Base-by-base conservation (phyloP, 2,888 invertebrate species). In the Acleris emargana region DNA sequence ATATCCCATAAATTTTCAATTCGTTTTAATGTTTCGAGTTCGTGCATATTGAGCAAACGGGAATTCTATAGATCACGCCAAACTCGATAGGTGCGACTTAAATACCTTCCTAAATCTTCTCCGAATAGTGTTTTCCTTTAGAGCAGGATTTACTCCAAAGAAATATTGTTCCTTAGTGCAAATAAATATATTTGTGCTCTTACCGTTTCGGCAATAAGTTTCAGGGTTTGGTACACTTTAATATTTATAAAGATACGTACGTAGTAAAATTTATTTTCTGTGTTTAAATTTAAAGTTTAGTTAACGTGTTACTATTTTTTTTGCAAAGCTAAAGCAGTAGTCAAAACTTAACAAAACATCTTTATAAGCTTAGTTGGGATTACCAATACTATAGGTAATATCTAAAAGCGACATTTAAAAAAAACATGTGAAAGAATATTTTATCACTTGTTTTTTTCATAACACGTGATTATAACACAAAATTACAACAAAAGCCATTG, bases 91-190 rank as follows among this genome's bases (percentile, higher is more conserved):
- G 32, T 52, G 55, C 55, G 58, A 45, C 63, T 58, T 63, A 57
- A 57, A 43, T 53, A 53, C 38, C 52, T 47, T 25, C 22, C 38
- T 58, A 64, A 64, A 64, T 53, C 64, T 64, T 47, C 51, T 20
- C n/a, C 38, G 38, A 18, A 58, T 53, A 22, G 32, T 63, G 63
- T 52, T 58, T 64, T 64, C 53, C 58, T 63, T 52, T 38, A 38
- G 1, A 57, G 16, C 38, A 22, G 45, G 52, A 47, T 53, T 58
- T 58, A 47, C 16, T 9, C 47, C 5, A n/a, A 22, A 45, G 45
- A 52, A 52, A 58, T 63, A 58, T 51, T 22, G 57, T 43, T 45
- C 25, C 52, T 53, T 38, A 64, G 53, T 53, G 58, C 58, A 53
- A 16, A 58, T 53, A 42, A 53, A 58, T 51, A 51, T 53, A 17